Conservation (phyloP, 1,140 invertebrate genomes). For the Psix sp. region DNA sequence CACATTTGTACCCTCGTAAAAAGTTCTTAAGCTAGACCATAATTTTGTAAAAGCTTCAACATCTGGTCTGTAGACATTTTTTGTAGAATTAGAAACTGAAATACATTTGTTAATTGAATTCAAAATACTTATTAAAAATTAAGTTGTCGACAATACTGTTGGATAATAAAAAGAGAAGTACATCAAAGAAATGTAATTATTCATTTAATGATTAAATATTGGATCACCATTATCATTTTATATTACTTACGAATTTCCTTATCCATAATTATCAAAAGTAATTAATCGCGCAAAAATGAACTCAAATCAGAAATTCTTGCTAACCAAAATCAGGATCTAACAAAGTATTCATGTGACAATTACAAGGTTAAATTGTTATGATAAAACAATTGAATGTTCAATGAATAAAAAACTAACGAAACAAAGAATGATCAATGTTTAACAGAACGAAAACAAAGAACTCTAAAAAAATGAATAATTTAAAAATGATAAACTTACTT, state of each 20-base stretch:
- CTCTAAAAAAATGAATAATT: too few species aligned
- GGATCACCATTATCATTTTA: too few species aligned
- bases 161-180: too few species aligned
- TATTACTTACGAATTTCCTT: too few species aligned
- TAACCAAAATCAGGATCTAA: conserved; percentile 47
- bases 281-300: too few species aligned
- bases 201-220: too few species aligned
- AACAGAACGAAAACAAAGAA: not conserved
- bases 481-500: too few species aligned
- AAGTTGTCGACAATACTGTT: too few species aligned
- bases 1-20: conserved; percentile 64
- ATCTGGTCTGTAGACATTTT: conserved; percentile 30
- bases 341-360: conserved; percentile 58
- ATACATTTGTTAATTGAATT: conserved; percentile 5
- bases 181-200: too few species aligned
- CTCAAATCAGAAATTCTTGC: too few species aligned
- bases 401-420: conserved; percentile 20
- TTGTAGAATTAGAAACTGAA: conserved; percentile 21
- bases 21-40: conserved; percentile 59
- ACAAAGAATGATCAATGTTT: too few species aligned
- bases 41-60: conserved; percentile 61
- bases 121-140: conserved; percentile 6
- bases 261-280: too few species aligned
- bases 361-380: conserved; percentile 61
- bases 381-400: conserved; percentile 26